These are phyloP conservation scores for Mythimna lalbum DNA, from an alignment of 2,888 invertebrate genomes.

Conservation along the genomic window DNA sequence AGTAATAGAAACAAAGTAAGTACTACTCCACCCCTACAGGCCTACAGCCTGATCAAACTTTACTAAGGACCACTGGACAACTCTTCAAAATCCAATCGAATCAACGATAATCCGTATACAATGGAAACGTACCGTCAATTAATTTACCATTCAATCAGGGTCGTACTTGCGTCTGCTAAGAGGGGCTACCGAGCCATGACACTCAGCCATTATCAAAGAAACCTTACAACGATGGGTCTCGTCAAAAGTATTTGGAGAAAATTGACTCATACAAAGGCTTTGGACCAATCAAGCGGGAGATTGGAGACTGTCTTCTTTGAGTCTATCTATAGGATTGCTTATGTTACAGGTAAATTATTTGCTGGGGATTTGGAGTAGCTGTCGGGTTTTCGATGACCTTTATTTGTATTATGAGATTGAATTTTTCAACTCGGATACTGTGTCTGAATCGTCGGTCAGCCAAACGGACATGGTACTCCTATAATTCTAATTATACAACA, in stretches of 20 bases:
- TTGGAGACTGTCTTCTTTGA: slow-evolving; percentile 82
- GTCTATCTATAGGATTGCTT: slow-evolving; percentile 78
- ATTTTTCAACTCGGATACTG: no score
- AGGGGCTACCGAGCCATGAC: background rate
- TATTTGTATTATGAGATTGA: background rate
- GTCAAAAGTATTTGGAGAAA: slow-evolving; percentile 73
- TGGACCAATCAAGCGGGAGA: slow-evolving; percentile 77
- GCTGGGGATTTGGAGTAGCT: background rate
- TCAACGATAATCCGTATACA: slow-evolving; percentile 29
- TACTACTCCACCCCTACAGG: background rate
- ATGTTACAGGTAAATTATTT: slow-evolving; percentile 76
- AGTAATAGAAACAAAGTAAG: background rate
- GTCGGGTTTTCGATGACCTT: background rate
- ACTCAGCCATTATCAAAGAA: slow-evolving; percentile 33
- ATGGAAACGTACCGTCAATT: slow-evolving; percentile 65
- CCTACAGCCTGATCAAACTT: slow-evolving; percentile 8
- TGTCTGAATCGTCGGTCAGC: no score
- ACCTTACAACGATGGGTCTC: slow-evolving; percentile 67
- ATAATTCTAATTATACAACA: no score
- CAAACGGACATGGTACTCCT: no score
- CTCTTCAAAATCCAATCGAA: slow-evolving; percentile 8
- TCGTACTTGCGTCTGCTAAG: slow-evolving; percentile 11
- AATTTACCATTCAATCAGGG: slow-evolving; percentile 59
- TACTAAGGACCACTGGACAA: slow-evolving; percentile 6
- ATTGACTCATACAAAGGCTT: slow-evolving; percentile 77